Evolutionary conservation across 2,888 invertebrate species (phyloP).

Genomic region (Furcula furcula): DNA sequence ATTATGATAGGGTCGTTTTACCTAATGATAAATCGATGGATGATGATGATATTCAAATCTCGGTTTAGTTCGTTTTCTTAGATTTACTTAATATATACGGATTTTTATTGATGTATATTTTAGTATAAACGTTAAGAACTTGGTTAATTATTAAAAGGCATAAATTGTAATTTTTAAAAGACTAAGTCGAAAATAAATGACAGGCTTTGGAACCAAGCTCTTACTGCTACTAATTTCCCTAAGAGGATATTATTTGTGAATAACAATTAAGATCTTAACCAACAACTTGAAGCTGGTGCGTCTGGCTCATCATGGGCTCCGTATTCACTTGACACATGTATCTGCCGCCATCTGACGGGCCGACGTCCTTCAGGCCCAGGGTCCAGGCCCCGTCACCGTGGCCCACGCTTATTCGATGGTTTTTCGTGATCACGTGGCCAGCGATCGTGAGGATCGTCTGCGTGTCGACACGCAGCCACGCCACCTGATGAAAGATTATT

Average conservation of each 20-base stretch:
- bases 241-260: slow-evolving; percentile 1
- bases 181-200: too few species aligned
- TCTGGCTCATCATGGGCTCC: slow-evolving; percentile 76
- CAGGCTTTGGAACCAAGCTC: too few species aligned
- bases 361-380: slow-evolving; percentile 89
- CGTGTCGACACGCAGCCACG: slow-evolving; percentile 94
- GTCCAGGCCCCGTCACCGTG: slow-evolving; percentile 92
- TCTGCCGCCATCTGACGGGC: slow-evolving; percentile 90
- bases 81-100: too few species aligned
- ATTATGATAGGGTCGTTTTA: background rate
- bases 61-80: too few species aligned
- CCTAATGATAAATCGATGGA: slow-evolving; percentile 1
- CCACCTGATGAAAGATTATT: slow-evolving; percentile 83
- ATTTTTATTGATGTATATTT: too few species aligned
- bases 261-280: slow-evolving; percentile 44
- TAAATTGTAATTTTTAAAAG: too few species aligned
- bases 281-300: slow-evolving; percentile 68
- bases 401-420: slow-evolving; percentile 91
- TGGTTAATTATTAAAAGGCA: too few species aligned
- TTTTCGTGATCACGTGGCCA: slow-evolving; percentile 94
- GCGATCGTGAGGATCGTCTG: slow-evolving; percentile 95
- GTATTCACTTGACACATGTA: slow-evolving; percentile 87
- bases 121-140: too few species aligned
- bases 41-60: slow-evolving; percentile 2
- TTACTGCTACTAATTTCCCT: too few species aligned